Conservation (phyloP, 2,797 vertebrate species). For the Fringilla coelebs region DNA sequence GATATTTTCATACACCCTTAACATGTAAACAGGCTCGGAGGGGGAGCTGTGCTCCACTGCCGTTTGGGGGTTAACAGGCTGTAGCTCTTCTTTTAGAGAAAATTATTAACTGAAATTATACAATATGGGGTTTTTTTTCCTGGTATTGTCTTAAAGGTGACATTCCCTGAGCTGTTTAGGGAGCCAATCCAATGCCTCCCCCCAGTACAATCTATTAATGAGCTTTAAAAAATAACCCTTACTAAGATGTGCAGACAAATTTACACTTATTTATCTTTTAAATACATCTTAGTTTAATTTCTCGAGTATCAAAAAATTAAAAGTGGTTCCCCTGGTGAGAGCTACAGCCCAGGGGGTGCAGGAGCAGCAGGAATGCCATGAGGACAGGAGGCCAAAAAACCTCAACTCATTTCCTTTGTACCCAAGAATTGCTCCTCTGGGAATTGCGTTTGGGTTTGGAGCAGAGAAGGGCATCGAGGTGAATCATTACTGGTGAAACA, state of each 20-base stretch:
- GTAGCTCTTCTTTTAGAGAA: background rate
- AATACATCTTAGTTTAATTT: background rate
- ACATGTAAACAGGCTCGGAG: background rate
- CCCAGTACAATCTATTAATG: background rate
- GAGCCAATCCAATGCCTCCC: background rate
- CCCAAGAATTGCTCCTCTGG: background rate
- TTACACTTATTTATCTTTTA: background rate
- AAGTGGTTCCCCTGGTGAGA: background rate
- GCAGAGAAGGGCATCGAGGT: background rate
- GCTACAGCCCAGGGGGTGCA: background rate
- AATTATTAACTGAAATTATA: background rate
- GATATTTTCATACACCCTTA: background rate
- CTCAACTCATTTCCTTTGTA: background rate
- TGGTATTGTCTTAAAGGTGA: background rate
- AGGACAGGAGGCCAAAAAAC: background rate
- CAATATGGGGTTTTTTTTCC: fast-evolving
- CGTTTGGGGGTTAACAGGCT: background rate
- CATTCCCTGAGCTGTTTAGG: background rate
- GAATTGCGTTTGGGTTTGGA: background rate
- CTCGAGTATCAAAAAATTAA: background rate
- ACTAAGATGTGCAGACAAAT: background rate
- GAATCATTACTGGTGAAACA: background rate
- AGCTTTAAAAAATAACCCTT: background rate
- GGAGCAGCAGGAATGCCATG: background rate
- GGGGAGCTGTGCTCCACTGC: background rate